Conservation (phyloP, 2,888 invertebrate species). For the Rapana venosa region DNA sequence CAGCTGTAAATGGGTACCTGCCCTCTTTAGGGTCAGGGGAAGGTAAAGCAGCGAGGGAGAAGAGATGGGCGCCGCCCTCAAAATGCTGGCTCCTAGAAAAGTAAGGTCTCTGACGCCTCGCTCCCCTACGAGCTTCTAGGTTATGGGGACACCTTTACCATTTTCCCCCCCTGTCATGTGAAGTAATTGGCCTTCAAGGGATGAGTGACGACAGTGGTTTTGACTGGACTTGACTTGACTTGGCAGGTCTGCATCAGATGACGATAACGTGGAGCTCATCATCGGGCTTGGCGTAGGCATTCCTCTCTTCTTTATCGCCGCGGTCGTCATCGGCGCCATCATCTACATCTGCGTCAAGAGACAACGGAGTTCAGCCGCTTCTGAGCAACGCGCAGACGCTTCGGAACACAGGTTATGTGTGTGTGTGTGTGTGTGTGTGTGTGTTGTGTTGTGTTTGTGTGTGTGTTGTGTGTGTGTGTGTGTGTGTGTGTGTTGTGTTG, state of each 20-base stretch:
- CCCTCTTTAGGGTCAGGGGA: too few species aligned
- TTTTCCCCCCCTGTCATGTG: too few species aligned
- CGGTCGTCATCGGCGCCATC: conserved; percentile 36
- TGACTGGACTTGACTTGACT: too few species aligned
- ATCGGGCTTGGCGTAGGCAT: conserved; percentile 48
- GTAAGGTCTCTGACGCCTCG: too few species aligned
- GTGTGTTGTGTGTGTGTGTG: neutral
- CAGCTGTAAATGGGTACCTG: too few species aligned
- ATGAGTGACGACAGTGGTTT: neutral
- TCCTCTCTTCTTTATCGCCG: conserved; percentile 42
- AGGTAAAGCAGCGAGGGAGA: too few species aligned
- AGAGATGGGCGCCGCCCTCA: too few species aligned
- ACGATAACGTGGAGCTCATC: conserved; percentile 26
- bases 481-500: neutral
- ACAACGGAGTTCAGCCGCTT: neutral
- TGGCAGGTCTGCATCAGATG: neutral
- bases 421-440: neutral
- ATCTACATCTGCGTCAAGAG: conserved; percentile 43
- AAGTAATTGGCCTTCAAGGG: neutral
- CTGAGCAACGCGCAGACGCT: conserved; percentile 20
- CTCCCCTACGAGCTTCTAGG: too few species aligned
- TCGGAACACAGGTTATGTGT: conserved; percentile 14
- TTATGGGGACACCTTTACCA: too few species aligned
- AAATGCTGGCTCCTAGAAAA: too few species aligned
- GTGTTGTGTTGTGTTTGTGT: neutral